Evolutionary conservation across 2,113 vertebrate species (phyloP).

Genomic region (Rutilus rutilus): DNA sequence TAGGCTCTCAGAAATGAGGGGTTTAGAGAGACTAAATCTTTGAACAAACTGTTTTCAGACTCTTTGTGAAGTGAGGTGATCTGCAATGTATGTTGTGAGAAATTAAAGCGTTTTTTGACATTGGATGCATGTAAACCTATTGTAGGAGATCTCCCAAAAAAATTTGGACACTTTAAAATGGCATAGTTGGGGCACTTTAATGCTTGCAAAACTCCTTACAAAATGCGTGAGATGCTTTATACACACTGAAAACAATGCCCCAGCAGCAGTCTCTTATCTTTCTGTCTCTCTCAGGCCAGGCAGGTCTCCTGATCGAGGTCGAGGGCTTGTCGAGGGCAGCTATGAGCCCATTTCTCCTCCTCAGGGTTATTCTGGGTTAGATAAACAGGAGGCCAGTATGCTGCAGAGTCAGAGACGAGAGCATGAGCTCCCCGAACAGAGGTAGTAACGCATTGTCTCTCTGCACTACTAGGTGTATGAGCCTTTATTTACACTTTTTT

Average conservation of each 20-base stretch:
- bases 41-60: too few species aligned
- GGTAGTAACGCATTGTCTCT: conserved; percentile 71
- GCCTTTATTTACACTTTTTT: neutral
- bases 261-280: neutral
- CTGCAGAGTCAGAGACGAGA: conserved; percentile 84
- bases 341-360: conserved; percentile 98
- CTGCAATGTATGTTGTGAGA: too few species aligned
- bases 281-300: conserved; percentile 79
- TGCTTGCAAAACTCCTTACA: neutral
- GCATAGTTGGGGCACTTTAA: too few species aligned
- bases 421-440: conserved; percentile 87
- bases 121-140: too few species aligned
- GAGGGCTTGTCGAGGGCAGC: conserved; percentile 79
- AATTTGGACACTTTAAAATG: too few species aligned
- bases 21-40: too few species aligned
- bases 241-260: neutral
- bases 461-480: neutral
- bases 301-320: conserved; percentile 92
- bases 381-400: conserved; percentile 86
- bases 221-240: neutral
- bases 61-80: too few species aligned
- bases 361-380: conserved; percentile 84
- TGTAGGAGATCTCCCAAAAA: too few species aligned
- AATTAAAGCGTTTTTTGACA: too few species aligned
- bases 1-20: too few species aligned